phyloP scores from a whole-genome alignment of 2,113 vertebrate genomes.

The Lamprotornis superbus region DNA sequence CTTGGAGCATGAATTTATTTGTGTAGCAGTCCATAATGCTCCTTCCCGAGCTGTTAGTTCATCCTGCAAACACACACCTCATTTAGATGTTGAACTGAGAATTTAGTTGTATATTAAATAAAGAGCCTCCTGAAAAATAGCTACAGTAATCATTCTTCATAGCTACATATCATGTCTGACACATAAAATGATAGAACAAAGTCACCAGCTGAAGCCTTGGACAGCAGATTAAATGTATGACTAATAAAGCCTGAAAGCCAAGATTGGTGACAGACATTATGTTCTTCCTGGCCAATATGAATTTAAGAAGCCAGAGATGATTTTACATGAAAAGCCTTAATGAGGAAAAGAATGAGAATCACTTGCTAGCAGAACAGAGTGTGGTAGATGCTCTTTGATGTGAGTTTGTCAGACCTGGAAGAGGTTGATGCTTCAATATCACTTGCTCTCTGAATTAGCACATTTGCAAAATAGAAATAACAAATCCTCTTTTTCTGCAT shows the following conservation, averaged over 20 bases:
- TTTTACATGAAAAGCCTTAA: not conserved
- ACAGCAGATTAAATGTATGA: not conserved
- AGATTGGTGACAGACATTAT: not conserved
- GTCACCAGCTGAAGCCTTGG: not conserved
- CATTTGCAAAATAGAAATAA: not conserved
- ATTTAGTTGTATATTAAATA: not conserved
- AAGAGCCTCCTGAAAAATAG: not conserved
- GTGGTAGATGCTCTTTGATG: not conserved
- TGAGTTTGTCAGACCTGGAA: not conserved
- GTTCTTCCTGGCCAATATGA: not conserved
- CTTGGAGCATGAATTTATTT: not conserved
- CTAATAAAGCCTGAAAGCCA: not conserved
- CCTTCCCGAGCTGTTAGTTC: not conserved
- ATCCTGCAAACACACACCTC: not conserved
- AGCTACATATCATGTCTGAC: not conserved
- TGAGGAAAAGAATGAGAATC: not conserved
- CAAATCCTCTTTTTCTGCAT: not conserved
- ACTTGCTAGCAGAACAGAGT: not conserved
- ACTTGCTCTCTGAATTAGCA: not conserved
- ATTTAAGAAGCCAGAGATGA: not conserved
- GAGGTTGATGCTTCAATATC: not conserved
- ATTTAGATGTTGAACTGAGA: not conserved
- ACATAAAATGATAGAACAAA: not conserved
- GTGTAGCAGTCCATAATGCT: not conserved
- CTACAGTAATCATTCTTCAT: not conserved